Percentiles rank a stretch among this genome's conserved stretches.
Conservation (phyloP, 2,797 vertebrate species). For the Pangasius larnaudii region DNA sequence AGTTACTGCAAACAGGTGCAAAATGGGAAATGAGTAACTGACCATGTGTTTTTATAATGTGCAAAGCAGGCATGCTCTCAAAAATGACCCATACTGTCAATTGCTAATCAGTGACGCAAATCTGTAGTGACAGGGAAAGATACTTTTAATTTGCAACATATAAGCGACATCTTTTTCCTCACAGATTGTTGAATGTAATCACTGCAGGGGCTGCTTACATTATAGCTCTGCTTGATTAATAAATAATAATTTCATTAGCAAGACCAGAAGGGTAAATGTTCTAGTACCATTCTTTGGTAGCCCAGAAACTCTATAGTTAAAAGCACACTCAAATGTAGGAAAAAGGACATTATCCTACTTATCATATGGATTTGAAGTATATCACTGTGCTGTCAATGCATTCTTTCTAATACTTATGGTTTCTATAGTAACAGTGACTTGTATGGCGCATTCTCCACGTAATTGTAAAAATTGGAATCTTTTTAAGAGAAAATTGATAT, state of each 20-base stretch:
- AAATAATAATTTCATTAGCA: background rate
- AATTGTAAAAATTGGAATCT: no score
- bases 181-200: background rate
- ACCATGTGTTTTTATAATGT: slow-evolving; percentile 35
- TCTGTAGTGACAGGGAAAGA: background rate
- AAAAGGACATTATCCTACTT: background rate
- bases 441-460: background rate
- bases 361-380: background rate
- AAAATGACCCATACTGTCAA: slow-evolving; percentile 16
- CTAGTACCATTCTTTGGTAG: background rate
- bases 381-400: background rate
- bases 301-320: background rate
- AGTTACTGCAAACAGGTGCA: slow-evolving; percentile 23
- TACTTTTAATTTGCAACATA: slow-evolving; percentile 33
- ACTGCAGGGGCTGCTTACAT: background rate
- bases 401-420: background rate
- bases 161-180: slow-evolving; percentile 15
- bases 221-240: background rate
- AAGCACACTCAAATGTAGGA: background rate
- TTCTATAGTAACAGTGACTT: background rate
- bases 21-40: slow-evolving; percentile 28
- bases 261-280: background rate
- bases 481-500: background rate
- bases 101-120: slow-evolving; percentile 22
- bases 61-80: background rate